Evolutionary conservation across 2,113 vertebrate genomes (phyloP).

Genomic region (Tupaia chinensis): DNA sequence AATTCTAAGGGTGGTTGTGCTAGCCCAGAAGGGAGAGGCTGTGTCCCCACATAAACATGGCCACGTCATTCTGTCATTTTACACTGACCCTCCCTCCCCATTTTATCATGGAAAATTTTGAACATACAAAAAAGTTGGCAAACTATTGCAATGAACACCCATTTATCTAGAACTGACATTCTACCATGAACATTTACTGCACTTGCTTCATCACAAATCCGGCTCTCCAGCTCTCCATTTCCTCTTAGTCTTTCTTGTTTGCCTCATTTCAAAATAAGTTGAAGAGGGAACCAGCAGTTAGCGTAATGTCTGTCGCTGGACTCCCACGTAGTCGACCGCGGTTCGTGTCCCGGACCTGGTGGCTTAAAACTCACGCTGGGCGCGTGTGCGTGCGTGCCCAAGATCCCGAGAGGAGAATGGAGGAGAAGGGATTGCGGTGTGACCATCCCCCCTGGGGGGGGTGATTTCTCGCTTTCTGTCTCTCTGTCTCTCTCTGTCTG

Average conservation of each 20-base stretch:
- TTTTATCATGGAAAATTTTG: conserved; percentile 45
- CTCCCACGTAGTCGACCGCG: no score
- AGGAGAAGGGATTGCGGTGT: no score
- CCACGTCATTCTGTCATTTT: background rate
- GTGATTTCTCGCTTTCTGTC: no score
- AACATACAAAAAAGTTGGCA: background rate
- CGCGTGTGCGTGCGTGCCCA: no score
- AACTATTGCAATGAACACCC: background rate
- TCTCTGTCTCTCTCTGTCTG: no score
- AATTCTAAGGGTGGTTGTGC: background rate
- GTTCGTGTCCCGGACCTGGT: no score
- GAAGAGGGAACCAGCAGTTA: background rate
- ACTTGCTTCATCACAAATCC: background rate
- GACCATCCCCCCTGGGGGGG: no score
- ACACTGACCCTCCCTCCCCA: background rate
- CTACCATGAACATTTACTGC: background rate
- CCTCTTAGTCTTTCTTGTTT: background rate
- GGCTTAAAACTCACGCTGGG: no score
- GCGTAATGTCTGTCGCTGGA: no score
- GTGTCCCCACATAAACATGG: background rate
- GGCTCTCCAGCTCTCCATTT: background rate
- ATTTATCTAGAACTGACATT: background rate
- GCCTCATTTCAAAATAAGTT: conserved; percentile 9
- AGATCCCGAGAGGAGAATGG: no score
- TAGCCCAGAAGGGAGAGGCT: background rate